Base-by-base conservation (phyloP, 2,888 invertebrate species). In the Eremobia ochroleuca region DNA sequence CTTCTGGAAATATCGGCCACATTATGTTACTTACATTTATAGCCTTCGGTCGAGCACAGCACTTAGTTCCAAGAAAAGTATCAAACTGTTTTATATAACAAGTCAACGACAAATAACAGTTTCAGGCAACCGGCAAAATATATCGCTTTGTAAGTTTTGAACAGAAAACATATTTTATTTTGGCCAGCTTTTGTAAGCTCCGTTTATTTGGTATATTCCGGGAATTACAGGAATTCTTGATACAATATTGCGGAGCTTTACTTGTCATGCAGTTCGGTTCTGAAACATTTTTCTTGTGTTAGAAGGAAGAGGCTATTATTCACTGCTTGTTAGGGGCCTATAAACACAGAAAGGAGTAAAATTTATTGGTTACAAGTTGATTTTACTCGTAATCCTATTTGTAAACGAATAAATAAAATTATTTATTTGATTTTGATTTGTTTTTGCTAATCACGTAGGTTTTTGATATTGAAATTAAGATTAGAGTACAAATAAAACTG, bases 101-200 rank as follows among this genome's bases (percentile, higher is more conserved):
- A 72, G 34, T 67, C 61, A 31, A 49, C 34, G 55, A 73, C 61
- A 69, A 81, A 70, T 77, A 66, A 70, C 37, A 15, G 31, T 28
- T 77, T 55, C 76, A 73, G 13, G 55, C 64, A 49, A 76, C 58
- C 59, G 37, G 59, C 37, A 61, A 81, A 81, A 52, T 80, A 59
- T 40, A 46, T 64, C 21, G 58, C 77, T 62, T 77, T 67, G 81
- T 83, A 55, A 72, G 72, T 77, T 85, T 73, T 70, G 58, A 85
- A 62, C 72, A 68, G 76, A 81, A 85, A 83, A 62, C 59, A 67
- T 81, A 83, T 85, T 85, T 81, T 64, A 73, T 73, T 69, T 70
- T 28, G 37, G 46, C 37, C 15, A 15, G 69, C 69, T 70, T 52
- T 62, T 67, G 37, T 37, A n/a, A 31, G 62, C 43, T 52, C 37